Evolutionary conservation across 2,888 invertebrate species (phyloP).

Genomic region (Labia minor): DNA sequence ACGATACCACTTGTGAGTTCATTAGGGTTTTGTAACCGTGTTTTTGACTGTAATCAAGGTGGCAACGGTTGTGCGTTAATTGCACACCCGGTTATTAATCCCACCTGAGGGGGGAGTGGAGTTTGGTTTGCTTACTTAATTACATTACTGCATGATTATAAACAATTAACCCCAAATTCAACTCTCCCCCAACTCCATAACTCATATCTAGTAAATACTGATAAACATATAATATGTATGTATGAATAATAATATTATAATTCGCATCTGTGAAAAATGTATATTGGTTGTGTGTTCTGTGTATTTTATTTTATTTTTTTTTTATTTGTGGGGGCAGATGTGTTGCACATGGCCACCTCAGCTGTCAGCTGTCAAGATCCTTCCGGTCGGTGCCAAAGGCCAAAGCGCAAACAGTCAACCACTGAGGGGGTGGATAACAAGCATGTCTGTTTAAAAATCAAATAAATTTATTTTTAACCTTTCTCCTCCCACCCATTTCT

Average conservation of each 20-base stretch:
- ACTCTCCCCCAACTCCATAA: neutral
- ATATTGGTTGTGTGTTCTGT: too few relatives aligned
- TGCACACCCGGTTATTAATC: neutral
- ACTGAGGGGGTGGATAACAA: neutral
- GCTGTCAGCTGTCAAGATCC: conserved; percentile 13
- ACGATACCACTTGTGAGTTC: too few relatives aligned
- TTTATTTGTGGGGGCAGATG: too few relatives aligned
- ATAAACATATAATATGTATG: neutral
- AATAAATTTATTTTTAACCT: conserved; percentile 13
- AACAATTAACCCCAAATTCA: neutral
- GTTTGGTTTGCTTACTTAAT: too few relatives aligned
- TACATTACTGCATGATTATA: neutral
- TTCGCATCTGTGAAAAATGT: too few relatives aligned
- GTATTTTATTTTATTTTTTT: too few relatives aligned
- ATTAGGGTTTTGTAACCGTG: too few relatives aligned
- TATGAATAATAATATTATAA: neutral
- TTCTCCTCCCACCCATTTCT: neutral
- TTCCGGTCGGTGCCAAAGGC: neutral
- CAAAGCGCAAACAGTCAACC: neutral
- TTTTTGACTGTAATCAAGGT: neutral
- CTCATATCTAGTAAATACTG: neutral
- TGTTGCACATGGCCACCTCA: neutral
- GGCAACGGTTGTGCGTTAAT: neutral
- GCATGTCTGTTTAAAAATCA: neutral
- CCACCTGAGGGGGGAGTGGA: too few relatives aligned